A percentile compares a stretch with the other conserved stretches of the same genome.
Evolutionary conservation across 2,797 vertebrate genomes (phyloP).

Genomic region (Odontamblyopus rebecca): DNA sequence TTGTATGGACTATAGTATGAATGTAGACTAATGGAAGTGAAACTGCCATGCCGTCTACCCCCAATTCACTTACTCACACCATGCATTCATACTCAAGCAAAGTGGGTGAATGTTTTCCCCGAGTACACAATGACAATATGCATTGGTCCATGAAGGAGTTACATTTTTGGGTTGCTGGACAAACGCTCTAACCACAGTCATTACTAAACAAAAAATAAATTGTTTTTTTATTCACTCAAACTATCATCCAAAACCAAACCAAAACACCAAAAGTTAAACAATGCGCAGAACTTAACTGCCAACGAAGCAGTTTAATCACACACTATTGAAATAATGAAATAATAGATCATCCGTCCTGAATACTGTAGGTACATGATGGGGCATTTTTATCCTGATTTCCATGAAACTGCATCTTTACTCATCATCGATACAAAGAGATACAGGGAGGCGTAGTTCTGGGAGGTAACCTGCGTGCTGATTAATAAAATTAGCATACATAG

Average conservation of each 20-base stretch:
- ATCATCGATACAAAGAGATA: slow-evolving; percentile 41
- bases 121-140: not conserved
- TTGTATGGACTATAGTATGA: too few relatives aligned
- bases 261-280: not conserved
- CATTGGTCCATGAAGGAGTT: not conserved
- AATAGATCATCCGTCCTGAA: slow-evolving; percentile 32
- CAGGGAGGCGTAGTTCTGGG: slow-evolving; percentile 45
- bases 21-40: too few relatives aligned
- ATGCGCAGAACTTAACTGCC: slow-evolving; percentile 10
- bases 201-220: too few relatives aligned
- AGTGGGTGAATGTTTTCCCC: not conserved
- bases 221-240: not conserved
- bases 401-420: slow-evolving; percentile 41
- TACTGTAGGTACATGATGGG: slow-evolving; percentile 12
- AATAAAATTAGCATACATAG: slow-evolving; percentile 62
- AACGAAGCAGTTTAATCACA: slow-evolving; percentile 18
- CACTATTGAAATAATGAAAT: slow-evolving; percentile 3
- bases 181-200: not conserved
- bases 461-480: slow-evolving; percentile 59
- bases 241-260: not conserved
- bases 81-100: not conserved
- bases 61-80: not conserved
- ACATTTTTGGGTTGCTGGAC: not conserved
- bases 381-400: slow-evolving; percentile 15
- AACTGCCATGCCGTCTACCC: not conserved